Evolutionary conservation across 2,113 vertebrate genomes (phyloP).

Genomic region (Notiomystis cincta): DNA sequence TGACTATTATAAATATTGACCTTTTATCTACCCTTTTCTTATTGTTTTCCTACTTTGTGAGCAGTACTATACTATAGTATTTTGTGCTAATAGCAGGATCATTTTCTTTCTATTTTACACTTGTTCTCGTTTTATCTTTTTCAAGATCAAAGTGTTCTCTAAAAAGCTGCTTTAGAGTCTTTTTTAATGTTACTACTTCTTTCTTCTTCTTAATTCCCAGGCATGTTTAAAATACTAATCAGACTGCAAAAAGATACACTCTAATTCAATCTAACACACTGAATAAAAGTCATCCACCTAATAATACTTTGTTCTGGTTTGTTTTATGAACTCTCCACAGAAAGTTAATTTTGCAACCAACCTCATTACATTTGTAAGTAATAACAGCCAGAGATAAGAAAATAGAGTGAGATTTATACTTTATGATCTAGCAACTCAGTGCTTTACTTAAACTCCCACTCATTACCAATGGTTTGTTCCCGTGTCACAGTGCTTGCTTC

Average conservation of each 20-base stretch:
- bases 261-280: conserved; percentile 12
- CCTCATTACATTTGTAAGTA: conserved; percentile 53
- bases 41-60: background rate
- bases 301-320: conserved; percentile 57
- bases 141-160: conserved; percentile 68
- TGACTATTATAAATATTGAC: background rate
- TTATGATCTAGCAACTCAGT: background rate
- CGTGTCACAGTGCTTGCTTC: background rate
- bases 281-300: conserved; percentile 55
- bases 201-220: conserved; percentile 59
- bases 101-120: background rate
- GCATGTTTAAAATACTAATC: conserved; percentile 71
- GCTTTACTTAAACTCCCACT: background rate
- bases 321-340: conserved; percentile 50
- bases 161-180: conserved; percentile 4
- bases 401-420: background rate
- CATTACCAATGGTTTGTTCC: background rate
- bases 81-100: background rate
- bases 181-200: conserved; percentile 4
- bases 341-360: conserved; percentile 64
- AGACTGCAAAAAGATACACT: conserved; percentile 10
- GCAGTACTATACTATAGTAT: background rate
- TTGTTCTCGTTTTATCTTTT: conserved; percentile 43
- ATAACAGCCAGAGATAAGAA: conserved; percentile 35
- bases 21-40: background rate